Evolutionary conservation across 2,113 vertebrate genomes (phyloP).

Genomic region (Amia ocellicauda): DNA sequence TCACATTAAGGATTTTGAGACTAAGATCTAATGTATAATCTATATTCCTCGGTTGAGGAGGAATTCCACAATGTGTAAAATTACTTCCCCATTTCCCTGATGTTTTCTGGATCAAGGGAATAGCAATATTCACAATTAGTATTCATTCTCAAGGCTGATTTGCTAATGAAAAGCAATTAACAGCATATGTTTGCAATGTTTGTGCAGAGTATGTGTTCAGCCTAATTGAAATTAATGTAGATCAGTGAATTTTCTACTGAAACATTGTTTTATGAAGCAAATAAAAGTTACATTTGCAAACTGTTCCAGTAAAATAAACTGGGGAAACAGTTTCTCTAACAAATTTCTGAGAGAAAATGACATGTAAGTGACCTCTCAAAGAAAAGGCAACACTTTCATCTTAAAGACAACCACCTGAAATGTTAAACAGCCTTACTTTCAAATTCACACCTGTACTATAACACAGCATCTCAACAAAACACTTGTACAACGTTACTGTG

Average conservation of each 20-base stretch:
- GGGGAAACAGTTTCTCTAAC: not conserved
- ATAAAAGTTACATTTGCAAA: not conserved
- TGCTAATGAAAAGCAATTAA: conserved; percentile 53
- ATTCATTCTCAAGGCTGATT: conserved; percentile 42
- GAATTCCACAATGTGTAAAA: not conserved
- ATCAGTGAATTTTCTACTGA: conserved; percentile 19
- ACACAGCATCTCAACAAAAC: no score
- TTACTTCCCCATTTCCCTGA: conserved; percentile 16
- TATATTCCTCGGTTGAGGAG: not conserved
- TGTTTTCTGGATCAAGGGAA: conserved; percentile 31
- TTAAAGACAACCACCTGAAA: no score
- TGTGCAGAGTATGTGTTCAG: conserved; percentile 27
- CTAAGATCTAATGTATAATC: no score
- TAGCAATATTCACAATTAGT: conserved; percentile 34
- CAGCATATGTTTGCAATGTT: conserved; percentile 45
- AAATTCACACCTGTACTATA: no score
- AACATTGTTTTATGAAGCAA: not conserved
- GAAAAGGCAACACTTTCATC: no score
- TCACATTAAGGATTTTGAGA: no score
- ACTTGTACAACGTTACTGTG: no score
- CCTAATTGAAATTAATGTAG: conserved; percentile 36
- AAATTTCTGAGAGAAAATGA: conserved; percentile 5
- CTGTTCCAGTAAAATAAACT: conserved; percentile 1
- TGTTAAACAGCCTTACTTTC: no score
- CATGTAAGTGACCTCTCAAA: no score